Evolutionary conservation across 1,140 invertebrate genomes (phyloP).

Genomic region (Drosophila tsacasi): DNA sequence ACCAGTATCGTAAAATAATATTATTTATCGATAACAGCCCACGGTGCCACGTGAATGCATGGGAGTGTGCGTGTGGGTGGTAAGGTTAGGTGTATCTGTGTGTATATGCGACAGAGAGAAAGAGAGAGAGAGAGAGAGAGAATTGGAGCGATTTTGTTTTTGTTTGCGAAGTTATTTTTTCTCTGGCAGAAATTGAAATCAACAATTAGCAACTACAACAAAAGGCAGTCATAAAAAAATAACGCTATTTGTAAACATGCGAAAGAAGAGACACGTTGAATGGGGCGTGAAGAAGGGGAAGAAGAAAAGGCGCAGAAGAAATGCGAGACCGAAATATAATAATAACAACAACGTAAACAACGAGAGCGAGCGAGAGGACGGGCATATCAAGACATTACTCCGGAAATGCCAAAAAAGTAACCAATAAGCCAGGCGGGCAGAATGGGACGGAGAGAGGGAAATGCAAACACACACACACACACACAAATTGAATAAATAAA

Average conservation of each 20-base stretch:
- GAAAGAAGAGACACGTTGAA: constrained; percentile 37
- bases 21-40: not conserved
- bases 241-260: constrained; percentile 50
- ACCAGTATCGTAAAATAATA: too few species aligned
- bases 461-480: constrained; percentile 1
- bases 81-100: too few species aligned
- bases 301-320: constrained; percentile 12
- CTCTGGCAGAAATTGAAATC: constrained; percentile 42
- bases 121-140: constrained; percentile 17
- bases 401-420: constrained; percentile 79
- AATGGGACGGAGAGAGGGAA: constrained; percentile 5
- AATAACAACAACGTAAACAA: constrained; percentile 32
- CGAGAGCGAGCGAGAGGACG: not conserved
- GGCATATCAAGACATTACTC: constrained; percentile 79
- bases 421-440: constrained; percentile 17
- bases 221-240: constrained; percentile 36
- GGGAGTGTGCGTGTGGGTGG: constrained; percentile 5
- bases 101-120: not conserved
- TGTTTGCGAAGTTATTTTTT: constrained; percentile 39
- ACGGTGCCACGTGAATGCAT: constrained; percentile 22
- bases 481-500: constrained; percentile 21
- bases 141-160: constrained; percentile 39
- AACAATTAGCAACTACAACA: constrained; percentile 47
- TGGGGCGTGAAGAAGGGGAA: not conserved
- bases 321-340: constrained; percentile 39